Base-by-base conservation (phyloP, 2,888 invertebrate species). In the Lochmaea capreae region DNA sequence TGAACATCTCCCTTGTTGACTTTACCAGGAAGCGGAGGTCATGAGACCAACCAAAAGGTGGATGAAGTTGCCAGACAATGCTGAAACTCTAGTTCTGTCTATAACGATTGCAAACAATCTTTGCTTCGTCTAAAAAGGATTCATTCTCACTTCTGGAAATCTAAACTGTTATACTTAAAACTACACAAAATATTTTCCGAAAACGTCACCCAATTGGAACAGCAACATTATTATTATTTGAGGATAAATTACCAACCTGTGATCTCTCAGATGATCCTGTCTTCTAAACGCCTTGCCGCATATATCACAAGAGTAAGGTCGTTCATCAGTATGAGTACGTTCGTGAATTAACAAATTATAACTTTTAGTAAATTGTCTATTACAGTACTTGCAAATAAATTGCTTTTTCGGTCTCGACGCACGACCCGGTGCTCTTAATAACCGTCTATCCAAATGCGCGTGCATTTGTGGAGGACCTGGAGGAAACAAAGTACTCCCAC, bases 311-410 rank as follows among this genome's bases (percentile, higher is more conserved):
- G 96, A 95, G 87, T 97, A 98, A 12, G 98, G 98, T 75, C 98
- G 90, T 88, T 98, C 98, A 86, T 98, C 97, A 52, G 98, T 98
- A 87, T 98, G 98, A 3, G 98, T 99, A 83, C 97, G 91, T 87
- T 98, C 98, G 87, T 99, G 98, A 81, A 99, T 99, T 83, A 98
- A 91, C 82, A 99, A 90, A 87, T 99, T 99, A 90, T 99, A 99
- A 65, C 97, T 97, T 87, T 99, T 99, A 79, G 98, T 98, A 89
- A 99, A 99, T 86, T 98, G 97, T 54, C 98, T 92, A 86, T 96
- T 94, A 89, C 99, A 99, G 88, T 95, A 98, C 88, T 97, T 96
- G 91, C 98, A 99, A 85, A 99, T 98, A 89, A 97, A 98, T 88
- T 98, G 93, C 81, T 93, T 93, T 87, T 93, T 93, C 65, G 93